Conservation (phyloP, 2,888 invertebrate genomes). For the Drosophila austrosaltans region DNA sequence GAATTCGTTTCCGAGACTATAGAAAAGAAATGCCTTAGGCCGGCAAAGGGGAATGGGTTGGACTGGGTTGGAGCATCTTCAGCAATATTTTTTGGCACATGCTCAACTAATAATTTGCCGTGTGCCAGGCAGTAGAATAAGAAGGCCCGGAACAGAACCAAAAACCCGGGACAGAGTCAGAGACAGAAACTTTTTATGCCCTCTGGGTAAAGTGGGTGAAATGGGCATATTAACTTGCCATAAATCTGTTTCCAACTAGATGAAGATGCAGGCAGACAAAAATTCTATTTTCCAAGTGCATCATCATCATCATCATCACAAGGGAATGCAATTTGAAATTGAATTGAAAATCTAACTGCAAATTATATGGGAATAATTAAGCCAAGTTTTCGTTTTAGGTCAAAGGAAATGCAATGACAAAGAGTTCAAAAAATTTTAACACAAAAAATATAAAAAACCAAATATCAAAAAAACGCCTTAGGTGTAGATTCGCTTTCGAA, state of each 20-base stretch:
- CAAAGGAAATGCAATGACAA: neutral
- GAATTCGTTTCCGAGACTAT: slow-evolving; percentile 2
- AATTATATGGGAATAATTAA: slow-evolving; percentile 6
- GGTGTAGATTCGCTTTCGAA: no score
- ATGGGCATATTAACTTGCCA: slow-evolving; percentile 77
- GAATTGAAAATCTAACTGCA: neutral
- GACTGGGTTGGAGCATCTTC: slow-evolving; percentile 61
- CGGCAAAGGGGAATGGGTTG: neutral
- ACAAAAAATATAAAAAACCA: neutral
- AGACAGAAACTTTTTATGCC: slow-evolving; percentile 60
- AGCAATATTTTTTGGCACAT: slow-evolving; percentile 79
- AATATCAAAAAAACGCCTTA: neutral
- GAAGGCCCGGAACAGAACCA: slow-evolving; percentile 21
- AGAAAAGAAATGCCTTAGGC: slow-evolving; percentile 59
- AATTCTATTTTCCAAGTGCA: slow-evolving; percentile 52
- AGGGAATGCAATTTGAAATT: slow-evolving; percentile 53
- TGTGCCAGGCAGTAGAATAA: slow-evolving; percentile 53
- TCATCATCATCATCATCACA: slow-evolving; percentile 17
- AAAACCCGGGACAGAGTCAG: neutral
- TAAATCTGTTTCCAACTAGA: slow-evolving; percentile 63
- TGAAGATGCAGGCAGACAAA: slow-evolving; percentile 26
- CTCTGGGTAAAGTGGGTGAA: slow-evolving; percentile 53
- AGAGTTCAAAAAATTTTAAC: neutral
- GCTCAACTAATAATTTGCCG: slow-evolving; percentile 81
- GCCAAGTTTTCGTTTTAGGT: neutral